Evolutionary conservation across 1,140 invertebrate species (phyloP).

Genomic region (Orius insidiosus): DNA sequence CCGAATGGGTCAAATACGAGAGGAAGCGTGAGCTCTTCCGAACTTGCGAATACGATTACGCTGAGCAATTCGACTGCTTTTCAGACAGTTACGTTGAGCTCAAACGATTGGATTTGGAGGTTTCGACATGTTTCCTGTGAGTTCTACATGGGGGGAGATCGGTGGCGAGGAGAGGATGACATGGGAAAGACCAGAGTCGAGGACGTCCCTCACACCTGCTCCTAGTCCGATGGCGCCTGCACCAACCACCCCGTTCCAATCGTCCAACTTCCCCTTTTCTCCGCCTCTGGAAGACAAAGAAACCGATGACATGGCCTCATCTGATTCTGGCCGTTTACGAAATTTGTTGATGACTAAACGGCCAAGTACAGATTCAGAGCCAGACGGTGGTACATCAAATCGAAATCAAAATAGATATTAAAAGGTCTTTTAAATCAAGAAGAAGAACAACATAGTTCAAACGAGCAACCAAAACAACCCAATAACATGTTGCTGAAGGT

Average conservation of each 20-base stretch:
- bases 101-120: constrained; percentile 25
- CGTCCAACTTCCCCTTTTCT: constrained; percentile 33
- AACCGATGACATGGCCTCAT: constrained; percentile 35
- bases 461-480: constrained; percentile 17
- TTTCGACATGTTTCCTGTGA: constrained; percentile 22
- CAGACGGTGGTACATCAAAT: constrained; percentile 23
- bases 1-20: too few relatives aligned
- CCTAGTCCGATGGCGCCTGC: constrained; percentile 26
- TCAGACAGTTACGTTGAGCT: constrained; percentile 25
- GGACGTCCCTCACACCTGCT: constrained; percentile 31
- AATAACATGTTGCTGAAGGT: constrained; percentile 63
- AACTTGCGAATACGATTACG: constrained; percentile 23
- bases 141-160: constrained; percentile 31
- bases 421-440: constrained; percentile 64
- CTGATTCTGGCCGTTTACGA: constrained; percentile 29
- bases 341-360: constrained; percentile 42
- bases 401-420: constrained; percentile 41
- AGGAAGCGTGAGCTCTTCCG: constrained; percentile 11
- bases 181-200: constrained; percentile 34
- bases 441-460: constrained; percentile 42
- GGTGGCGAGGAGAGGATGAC: constrained; percentile 20
- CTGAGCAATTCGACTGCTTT: constrained; percentile 21
- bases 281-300: constrained; percentile 26
- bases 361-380: constrained; percentile 20
- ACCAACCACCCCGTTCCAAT: neutral